These are phyloP conservation scores for Pandemis heparana DNA, from an alignment of 2,888 invertebrate genomes.

Conservation along the genomic window DNA sequence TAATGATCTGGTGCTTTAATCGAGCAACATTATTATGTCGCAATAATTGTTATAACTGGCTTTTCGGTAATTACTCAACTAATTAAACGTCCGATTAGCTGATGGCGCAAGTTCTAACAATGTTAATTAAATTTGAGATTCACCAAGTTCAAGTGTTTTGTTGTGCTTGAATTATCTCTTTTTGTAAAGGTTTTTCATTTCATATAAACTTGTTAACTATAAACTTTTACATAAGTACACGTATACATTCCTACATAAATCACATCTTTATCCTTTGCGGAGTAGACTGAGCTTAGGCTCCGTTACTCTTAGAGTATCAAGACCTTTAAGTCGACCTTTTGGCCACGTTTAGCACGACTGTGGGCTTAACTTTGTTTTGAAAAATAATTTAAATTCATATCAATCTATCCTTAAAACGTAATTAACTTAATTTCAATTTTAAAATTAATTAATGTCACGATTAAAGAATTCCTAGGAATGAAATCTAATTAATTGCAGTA, in stretches of 20 bases:
- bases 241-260: no score
- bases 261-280: no score
- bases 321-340: no score
- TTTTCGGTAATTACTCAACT: constrained; percentile 20
- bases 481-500: no score
- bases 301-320: no score
- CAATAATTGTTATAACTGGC: constrained; percentile 19
- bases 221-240: no score
- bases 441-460: no score
- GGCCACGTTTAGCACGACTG: neutral
- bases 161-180: neutral
- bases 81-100: constrained; percentile 20
- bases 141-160: constrained; percentile 7
- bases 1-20: constrained; percentile 31
- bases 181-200: neutral
- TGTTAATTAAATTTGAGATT: constrained; percentile 23
- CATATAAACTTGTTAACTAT: no score
- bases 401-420: no score
- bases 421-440: no score
- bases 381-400: neutral
- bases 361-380: neutral
- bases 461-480: no score
- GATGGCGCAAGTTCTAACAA: constrained; percentile 14
- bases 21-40: constrained; percentile 15
- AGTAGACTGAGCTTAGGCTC: no score